These are phyloP conservation scores for Galerucella nymphaeae DNA, from an alignment of 2,888 invertebrate species.

Conservation along the genomic window DNA sequence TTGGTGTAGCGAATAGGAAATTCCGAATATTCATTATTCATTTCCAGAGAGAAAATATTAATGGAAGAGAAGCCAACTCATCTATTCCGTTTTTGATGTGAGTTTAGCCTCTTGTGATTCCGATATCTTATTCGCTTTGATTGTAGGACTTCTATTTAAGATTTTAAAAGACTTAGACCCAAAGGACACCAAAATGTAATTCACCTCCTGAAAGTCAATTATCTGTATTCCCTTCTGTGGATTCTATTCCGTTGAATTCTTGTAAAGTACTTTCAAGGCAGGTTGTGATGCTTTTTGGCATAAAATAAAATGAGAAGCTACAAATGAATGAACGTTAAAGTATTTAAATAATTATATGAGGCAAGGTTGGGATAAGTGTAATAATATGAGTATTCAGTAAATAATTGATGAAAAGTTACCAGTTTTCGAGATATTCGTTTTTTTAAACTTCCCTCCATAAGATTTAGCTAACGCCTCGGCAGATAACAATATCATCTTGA, in stretches of 20 bases:
- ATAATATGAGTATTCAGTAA: too few species aligned
- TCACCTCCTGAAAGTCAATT: slow-evolving; percentile 30
- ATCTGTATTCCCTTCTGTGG: slow-evolving; percentile 25
- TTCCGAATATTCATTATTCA: slow-evolving; percentile 15
- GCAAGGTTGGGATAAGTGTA: too few species aligned
- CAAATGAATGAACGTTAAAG: too few species aligned
- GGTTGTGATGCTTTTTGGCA: neutral
- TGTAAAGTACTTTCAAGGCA: neutral
- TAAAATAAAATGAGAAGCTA: too few species aligned
- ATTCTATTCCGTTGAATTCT: slow-evolving; percentile 20
- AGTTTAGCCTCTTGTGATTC: slow-evolving; percentile 21
- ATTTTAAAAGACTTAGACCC: slow-evolving; percentile 27
- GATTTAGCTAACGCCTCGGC: too few species aligned
- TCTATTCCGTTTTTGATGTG: slow-evolving; percentile 28
- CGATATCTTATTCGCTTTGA: slow-evolving; percentile 33
- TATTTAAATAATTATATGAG: too few species aligned
- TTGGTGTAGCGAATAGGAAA: slow-evolving; percentile 5
- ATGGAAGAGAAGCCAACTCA: slow-evolving; percentile 12
- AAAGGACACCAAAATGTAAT: slow-evolving; percentile 32
- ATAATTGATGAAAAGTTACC: too few species aligned
- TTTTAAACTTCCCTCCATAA: too few species aligned
- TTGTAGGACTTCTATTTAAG: slow-evolving; percentile 19
- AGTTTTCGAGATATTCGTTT: too few species aligned
- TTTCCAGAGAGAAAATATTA: neutral
- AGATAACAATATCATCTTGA: too few species aligned